A percentile compares a stretch with the other conserved stretches of the same genome.
phyloP scores from a whole-genome alignment of 2,888 invertebrate species.

The Drosophila mimetica region DNA sequence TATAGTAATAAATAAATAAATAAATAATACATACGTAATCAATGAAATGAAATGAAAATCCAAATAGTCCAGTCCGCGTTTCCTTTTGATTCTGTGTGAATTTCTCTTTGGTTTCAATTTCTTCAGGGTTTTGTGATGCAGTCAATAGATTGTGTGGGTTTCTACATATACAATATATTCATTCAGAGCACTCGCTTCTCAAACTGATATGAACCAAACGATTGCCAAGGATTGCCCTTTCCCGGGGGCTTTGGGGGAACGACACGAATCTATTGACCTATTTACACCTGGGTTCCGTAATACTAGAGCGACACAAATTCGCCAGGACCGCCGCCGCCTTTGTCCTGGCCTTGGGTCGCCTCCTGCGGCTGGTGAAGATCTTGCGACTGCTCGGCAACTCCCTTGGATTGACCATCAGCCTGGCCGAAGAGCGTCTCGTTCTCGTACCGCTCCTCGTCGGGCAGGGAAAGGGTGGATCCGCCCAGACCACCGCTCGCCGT shows the following conservation, averaged over 20 bases:
- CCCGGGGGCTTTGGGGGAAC: slow-evolving; percentile 4
- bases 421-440: slow-evolving; percentile 83
- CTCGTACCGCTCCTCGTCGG: slow-evolving; percentile 86
- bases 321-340: slow-evolving; percentile 60
- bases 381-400: slow-evolving; percentile 51
- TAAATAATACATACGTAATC: neutral
- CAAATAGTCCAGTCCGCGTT: neutral
- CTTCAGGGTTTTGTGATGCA: slow-evolving; percentile 33
- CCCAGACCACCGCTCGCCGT: slow-evolving; percentile 89
- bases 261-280: slow-evolving; percentile 71
- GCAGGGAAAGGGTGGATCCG: slow-evolving; percentile 93
- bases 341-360: slow-evolving; percentile 63
- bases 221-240: slow-evolving; percentile 57
- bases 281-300: slow-evolving; percentile 83
- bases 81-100: slow-evolving; percentile 56
- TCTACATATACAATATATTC: slow-evolving; percentile 6
- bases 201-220: slow-evolving; percentile 74
- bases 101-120: slow-evolving; percentile 51
- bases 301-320: slow-evolving; percentile 85
- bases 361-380: slow-evolving; percentile 59
- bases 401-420: slow-evolving; percentile 66
- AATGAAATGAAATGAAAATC: neutral
- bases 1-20: neutral
- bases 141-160: slow-evolving; percentile 68
- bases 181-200: slow-evolving; percentile 30